phyloP scores from a whole-genome alignment of 2,797 vertebrate genomes.

The Merluccius polli region DNA sequence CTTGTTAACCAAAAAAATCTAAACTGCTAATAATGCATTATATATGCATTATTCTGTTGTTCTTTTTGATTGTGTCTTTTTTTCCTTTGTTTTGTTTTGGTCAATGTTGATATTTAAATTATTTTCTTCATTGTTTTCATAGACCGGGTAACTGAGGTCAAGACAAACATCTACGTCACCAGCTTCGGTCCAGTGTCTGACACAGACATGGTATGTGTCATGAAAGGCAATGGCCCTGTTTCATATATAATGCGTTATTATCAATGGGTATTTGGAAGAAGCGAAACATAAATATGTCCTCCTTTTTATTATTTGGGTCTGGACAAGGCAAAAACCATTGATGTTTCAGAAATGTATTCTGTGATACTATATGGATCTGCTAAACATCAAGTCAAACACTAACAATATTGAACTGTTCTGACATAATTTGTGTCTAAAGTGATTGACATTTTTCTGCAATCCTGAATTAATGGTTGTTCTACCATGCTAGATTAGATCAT shows the following conservation, averaged over 20 bases:
- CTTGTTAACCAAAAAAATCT: no score
- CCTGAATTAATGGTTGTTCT: background rate
- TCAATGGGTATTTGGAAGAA: background rate
- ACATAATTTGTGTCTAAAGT: no score
- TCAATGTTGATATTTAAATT: no score
- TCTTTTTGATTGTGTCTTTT: no score
- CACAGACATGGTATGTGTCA: slow-evolving; percentile 60
- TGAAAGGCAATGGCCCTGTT: background rate
- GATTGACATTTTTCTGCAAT: background rate
- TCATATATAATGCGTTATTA: background rate
- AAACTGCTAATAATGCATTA: background rate
- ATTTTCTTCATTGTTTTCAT: slow-evolving; percentile 20
- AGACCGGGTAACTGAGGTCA: slow-evolving; percentile 67
- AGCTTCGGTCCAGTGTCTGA: slow-evolving; percentile 68
- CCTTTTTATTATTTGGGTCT: background rate
- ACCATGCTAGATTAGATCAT: background rate
- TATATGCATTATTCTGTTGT: no score
- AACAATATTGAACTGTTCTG: no score
- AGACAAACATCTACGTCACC: slow-evolving; percentile 67
- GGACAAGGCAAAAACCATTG: background rate
- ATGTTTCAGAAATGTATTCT: no score
- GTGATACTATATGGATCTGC: no score
- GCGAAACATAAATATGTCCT: background rate
- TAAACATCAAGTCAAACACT: background rate
- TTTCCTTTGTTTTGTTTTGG: background rate